These are phyloP conservation scores for Mastacembelus armatus DNA, from an alignment of 2,797 vertebrate species.

Conservation along the genomic window DNA sequence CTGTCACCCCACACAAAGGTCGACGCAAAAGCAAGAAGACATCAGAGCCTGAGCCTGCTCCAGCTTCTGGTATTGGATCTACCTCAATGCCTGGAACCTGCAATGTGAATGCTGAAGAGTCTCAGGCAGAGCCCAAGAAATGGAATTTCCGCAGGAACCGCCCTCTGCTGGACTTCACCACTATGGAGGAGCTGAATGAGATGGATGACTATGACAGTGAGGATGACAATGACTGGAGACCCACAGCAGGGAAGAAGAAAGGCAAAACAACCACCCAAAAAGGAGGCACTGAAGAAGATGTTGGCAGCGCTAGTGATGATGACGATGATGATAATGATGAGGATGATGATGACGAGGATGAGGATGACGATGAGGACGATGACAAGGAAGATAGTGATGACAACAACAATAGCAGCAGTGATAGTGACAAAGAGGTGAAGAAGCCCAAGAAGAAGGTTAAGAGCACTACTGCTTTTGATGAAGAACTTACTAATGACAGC, in stretches of 20 bases:
- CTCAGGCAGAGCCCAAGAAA: slow-evolving; percentile 91
- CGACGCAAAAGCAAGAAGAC: slow-evolving; percentile 86
- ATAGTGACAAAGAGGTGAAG: slow-evolving; percentile 90
- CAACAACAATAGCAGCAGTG: slow-evolving; percentile 88
- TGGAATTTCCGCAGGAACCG: slow-evolving; percentile 98
- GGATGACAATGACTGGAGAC: slow-evolving; percentile 98
- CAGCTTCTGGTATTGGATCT: slow-evolving; percentile 41
- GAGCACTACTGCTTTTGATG: slow-evolving; percentile 90
- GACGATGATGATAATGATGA: slow-evolving; percentile 80
- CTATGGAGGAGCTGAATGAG: slow-evolving; percentile 96
- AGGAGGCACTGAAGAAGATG: slow-evolving; percentile 88
- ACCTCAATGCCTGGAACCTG: slow-evolving; percentile 18
- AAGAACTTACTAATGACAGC: slow-evolving; percentile 98
- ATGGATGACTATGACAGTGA: slow-evolving; percentile 99
- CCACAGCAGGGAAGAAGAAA: slow-evolving; percentile 90
- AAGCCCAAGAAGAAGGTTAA: slow-evolving; percentile 91
- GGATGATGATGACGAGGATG: slow-evolving; percentile 84
- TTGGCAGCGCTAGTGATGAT: slow-evolving; percentile 77
- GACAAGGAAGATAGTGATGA: slow-evolving; percentile 57
- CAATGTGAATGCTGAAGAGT: slow-evolving; percentile 80
- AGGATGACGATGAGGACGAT: slow-evolving; percentile 47
- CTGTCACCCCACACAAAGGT: slow-evolving; percentile 76
- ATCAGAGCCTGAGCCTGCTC: slow-evolving; percentile 78
- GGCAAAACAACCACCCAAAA: slow-evolving; percentile 86
- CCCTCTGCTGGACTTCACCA: slow-evolving; percentile 94